Percentiles rank a stretch among this genome's conserved stretches.
These are phyloP conservation scores for Hippocampus guttulatus DNA, from an alignment of 2,113 vertebrate genomes.

Conservation along the genomic window DNA sequence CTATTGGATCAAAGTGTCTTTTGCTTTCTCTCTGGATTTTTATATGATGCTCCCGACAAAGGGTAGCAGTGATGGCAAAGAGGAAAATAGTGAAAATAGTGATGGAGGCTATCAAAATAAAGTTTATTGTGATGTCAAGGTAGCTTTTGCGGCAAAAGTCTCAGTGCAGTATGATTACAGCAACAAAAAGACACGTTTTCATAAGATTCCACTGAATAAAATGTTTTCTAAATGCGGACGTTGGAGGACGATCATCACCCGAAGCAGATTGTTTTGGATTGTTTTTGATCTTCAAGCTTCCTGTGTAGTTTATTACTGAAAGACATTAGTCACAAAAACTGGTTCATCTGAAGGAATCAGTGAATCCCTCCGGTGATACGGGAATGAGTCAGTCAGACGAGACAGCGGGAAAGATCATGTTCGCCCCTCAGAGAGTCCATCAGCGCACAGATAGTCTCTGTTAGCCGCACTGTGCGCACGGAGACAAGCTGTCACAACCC, in stretches of 20 bases:
- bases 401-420: slow-evolving; percentile 41
- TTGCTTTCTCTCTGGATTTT: background rate
- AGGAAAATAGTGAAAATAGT: background rate
- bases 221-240: background rate
- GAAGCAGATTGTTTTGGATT: background rate
- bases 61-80: background rate
- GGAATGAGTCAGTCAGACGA: slow-evolving; percentile 50
- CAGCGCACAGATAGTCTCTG: slow-evolving; percentile 21
- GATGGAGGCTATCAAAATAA: background rate
- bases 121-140: background rate
- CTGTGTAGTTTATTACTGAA: slow-evolving; percentile 23
- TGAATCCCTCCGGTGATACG: slow-evolving; percentile 65
- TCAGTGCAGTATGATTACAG: background rate
- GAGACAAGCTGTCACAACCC: slow-evolving; percentile 39
- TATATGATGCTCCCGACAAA: background rate
- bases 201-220: background rate
- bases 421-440: slow-evolving; percentile 25
- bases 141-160: background rate
- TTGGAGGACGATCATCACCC: background rate
- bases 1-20: background rate
- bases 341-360: slow-evolving; percentile 63
- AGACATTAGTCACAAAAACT: slow-evolving; percentile 70
- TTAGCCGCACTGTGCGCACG: slow-evolving; percentile 11
- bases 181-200: background rate
- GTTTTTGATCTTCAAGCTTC: background rate